Conservation (phyloP, 1,140 invertebrate species). For the Brachionus paranguensis region DNA sequence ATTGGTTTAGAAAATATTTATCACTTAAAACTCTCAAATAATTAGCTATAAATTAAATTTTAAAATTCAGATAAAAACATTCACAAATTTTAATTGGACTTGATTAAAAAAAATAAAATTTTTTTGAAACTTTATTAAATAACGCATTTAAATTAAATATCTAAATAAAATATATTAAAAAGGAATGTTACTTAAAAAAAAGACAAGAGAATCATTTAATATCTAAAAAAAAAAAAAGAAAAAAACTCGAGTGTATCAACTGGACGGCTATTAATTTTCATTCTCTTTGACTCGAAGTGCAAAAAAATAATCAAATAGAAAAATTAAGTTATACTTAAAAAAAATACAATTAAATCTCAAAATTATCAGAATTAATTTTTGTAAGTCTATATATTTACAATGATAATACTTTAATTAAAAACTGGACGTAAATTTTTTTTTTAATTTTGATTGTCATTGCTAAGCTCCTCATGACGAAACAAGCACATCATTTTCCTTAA, state of each 20-base stretch:
- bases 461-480: not conserved
- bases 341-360: constrained; percentile 10
- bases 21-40: too few relatives aligned
- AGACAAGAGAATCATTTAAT: not conserved
- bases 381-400: not conserved
- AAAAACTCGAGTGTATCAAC: not conserved
- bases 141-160: not conserved
- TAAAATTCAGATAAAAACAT: not conserved
- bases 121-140: not conserved
- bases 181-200: not conserved
- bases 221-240: not conserved
- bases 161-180: not conserved
- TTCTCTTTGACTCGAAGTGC: not conserved
- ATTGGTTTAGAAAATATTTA: too few relatives aligned
- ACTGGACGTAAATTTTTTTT: not conserved
- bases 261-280: not conserved
- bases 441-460: not conserved
- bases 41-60: too few relatives aligned
- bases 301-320: not conserved
- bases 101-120: not conserved
- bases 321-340: constrained; percentile 2
- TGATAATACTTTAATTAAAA: constrained; percentile 16
- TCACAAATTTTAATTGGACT: not conserved
- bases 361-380: not conserved
- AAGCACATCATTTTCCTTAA: constrained; percentile 9